Percentiles rank a stretch among this genome's conserved stretches.
Conservation (phyloP, 2,888 invertebrate genomes). For the Netelia fuscicornis region DNA sequence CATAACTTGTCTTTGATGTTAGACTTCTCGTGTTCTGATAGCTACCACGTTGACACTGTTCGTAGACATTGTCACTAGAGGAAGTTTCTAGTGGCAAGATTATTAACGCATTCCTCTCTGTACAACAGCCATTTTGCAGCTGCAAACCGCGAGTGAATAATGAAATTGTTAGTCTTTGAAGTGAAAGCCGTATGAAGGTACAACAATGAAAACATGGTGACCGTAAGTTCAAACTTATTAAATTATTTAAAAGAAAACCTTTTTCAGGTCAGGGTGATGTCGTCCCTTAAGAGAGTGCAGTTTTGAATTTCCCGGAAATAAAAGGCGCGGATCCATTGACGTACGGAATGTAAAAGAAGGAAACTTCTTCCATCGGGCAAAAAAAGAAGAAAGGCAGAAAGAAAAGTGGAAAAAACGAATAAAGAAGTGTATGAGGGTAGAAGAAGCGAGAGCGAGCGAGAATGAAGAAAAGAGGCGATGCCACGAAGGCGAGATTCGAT, state of each 20-base stretch:
- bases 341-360: slow-evolving; percentile 32
- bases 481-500: slow-evolving; percentile 67
- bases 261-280: no score
- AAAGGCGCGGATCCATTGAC: not conserved
- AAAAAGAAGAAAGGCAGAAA: slow-evolving; percentile 17
- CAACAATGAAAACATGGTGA: no score
- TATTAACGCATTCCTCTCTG: not conserved
- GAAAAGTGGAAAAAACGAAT: slow-evolving; percentile 12
- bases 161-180: no score
- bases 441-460: not conserved
- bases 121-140: not conserved
- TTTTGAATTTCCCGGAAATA: not conserved
- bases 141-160: not conserved
- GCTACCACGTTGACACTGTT: not conserved
- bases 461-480: slow-evolving; percentile 34
- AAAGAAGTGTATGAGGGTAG: slow-evolving; percentile 22
- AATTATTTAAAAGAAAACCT: no score
- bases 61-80: not conserved
- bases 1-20: not conserved
- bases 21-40: not conserved
- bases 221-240: no score
- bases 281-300: not conserved
- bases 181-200: no score
- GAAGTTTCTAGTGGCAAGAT: not conserved
- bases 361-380: slow-evolving; percentile 3